A percentile compares a stretch with the other conserved stretches of the same genome.
These are phyloP conservation scores for Albula glossodonta DNA, from an alignment of 2,113 vertebrate genomes.

Conservation along the genomic window DNA sequence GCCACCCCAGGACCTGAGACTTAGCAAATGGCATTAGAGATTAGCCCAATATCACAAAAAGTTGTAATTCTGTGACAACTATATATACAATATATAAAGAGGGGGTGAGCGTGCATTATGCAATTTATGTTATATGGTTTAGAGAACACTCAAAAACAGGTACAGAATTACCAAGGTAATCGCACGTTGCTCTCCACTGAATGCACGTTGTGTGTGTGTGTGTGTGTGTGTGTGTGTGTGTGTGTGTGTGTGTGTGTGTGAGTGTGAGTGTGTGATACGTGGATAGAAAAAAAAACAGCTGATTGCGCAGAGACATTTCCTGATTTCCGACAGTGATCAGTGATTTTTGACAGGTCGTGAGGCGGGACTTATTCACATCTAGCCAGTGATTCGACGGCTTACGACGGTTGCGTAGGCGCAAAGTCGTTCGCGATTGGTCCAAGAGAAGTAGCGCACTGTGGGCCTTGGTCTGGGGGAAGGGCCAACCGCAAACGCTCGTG, in stretches of 20 bases:
- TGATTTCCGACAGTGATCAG: background rate
- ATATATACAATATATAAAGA: too few species aligned
- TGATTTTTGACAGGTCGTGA: slow-evolving; percentile 8
- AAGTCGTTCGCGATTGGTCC: slow-evolving; percentile 50
- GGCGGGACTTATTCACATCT: slow-evolving; percentile 8
- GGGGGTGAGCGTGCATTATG: too few species aligned
- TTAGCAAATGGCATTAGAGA: too few species aligned
- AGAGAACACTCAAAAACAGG: too few species aligned
- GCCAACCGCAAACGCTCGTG: slow-evolving; percentile 75
- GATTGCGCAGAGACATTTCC: background rate
- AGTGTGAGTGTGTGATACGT: background rate
- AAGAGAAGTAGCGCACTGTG: slow-evolving; percentile 38
- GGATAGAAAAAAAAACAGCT: background rate
- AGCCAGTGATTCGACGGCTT: slow-evolving; percentile 53
- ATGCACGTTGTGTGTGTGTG: background rate
- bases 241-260: background rate
- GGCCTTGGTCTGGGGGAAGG: slow-evolving; percentile 58
- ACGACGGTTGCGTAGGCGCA: slow-evolving; percentile 61
- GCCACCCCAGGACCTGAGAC: too few species aligned
- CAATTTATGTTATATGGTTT: too few species aligned
- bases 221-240: background rate
- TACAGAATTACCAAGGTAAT: too few species aligned
- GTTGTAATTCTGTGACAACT: too few species aligned
- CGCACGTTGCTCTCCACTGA: too few species aligned
- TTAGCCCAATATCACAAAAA: too few species aligned